Evolutionary conservation across 2,113 vertebrate species (phyloP), one percentile per base, ranked within the genome.

Genomic region (Oncorhynchus keta): DNA sequence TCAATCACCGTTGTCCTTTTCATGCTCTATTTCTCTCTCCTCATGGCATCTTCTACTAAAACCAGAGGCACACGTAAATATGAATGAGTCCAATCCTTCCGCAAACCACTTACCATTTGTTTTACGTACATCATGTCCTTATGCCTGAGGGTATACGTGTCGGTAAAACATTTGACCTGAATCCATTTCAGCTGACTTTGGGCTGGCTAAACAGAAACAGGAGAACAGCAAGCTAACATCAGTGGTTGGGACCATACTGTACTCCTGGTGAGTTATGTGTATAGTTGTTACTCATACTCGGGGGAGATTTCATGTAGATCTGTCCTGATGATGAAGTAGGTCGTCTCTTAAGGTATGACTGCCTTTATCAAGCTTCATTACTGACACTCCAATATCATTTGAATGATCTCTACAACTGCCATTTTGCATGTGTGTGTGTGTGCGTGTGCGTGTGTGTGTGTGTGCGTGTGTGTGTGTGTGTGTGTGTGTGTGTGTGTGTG

Each of bases 151-250:
- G 6, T 32, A 8, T 30, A 32, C 0, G 26, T 13, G 14, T 55
- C 51, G 0, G 24, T 26, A 9, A 32, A 72, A 57, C 57, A 20
- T 61, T 9, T 73, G 49, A 57, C 5, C 80, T 64, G 51, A 62
- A n/a, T 73, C 83, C 55, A 35, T 81, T 89, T 11, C 82, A 97
- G 95, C 96, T 85, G 95, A 97, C 90, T 98, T 97, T 73, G 95
- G 95, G 59, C 94, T 99, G 6, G 95, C 96, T 30, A 97, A 98
- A 82, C 95, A 97, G 89, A 97, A 98, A 72, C 93, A 96, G 86
- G 96, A 96, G 87, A 96, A 93, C 87, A 93, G 94, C 89, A 97
- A 95, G 84, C 91, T 97, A 55, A 95, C 89, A 0, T 97, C 95
- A 1, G 91, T 96, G 76, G 96, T 98, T 30, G 95, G 96, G 86